These are phyloP conservation scores for Acronicta aceris DNA, from an alignment of 2,888 invertebrate genomes.

Conservation along the genomic window DNA sequence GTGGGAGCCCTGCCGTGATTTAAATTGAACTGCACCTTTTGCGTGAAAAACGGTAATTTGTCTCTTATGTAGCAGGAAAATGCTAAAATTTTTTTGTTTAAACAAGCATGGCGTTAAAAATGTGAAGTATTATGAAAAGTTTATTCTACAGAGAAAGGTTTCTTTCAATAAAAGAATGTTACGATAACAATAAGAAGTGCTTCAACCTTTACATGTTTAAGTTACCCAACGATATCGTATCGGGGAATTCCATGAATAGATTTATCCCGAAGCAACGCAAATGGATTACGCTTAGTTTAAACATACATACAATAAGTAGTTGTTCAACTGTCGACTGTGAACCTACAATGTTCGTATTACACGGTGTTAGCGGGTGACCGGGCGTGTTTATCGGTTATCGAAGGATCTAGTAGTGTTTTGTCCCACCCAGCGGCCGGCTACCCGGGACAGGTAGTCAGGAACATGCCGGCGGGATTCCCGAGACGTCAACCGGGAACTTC, in stretches of 20 bases:
- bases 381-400: constrained; percentile 53
- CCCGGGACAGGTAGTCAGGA: constrained; percentile 64
- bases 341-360: constrained; percentile 52
- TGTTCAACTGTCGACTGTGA: constrained; percentile 37
- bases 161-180: constrained; percentile 31
- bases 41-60: constrained; percentile 51
- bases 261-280: constrained; percentile 48
- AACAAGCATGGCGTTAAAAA: constrained; percentile 32
- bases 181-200: constrained; percentile 30
- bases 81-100: constrained; percentile 25
- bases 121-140: constrained; percentile 28
- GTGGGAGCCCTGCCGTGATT: constrained; percentile 34
- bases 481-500: constrained; percentile 65
- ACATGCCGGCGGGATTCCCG: constrained; percentile 68
- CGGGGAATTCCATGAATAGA: constrained; percentile 47
- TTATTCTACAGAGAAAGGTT: constrained; percentile 17
- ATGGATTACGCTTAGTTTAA: constrained; percentile 48
- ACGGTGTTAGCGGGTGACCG: constrained; percentile 49
- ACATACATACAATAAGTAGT: constrained; percentile 41
- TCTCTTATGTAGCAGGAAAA: constrained; percentile 33
- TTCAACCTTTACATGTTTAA: constrained; percentile 32
- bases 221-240: constrained; percentile 35
- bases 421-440: constrained; percentile 63
- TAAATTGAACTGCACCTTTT: constrained; percentile 58
- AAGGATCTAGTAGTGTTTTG: constrained; percentile 56